phyloP scores from a whole-genome alignment of 1,140 invertebrate genomes.

The Atta texana region DNA sequence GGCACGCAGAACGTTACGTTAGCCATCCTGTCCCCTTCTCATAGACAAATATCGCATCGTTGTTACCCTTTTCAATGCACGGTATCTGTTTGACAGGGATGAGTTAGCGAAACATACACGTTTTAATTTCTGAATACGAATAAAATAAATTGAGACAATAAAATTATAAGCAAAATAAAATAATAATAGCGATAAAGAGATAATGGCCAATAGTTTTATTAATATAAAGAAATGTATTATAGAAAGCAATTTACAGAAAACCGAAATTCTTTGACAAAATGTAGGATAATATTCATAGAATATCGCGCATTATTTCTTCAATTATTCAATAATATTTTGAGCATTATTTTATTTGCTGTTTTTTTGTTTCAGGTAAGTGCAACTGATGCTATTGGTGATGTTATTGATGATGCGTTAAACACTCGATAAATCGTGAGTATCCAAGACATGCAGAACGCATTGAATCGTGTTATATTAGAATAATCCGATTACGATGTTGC shows the following conservation, averaged over 20 bases:
- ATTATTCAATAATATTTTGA: not conserved
- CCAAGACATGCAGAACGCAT: not conserved
- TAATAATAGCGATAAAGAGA: no score
- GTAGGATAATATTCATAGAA: not conserved
- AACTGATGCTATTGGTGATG: not conserved
- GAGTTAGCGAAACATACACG: not conserved
- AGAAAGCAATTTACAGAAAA: not conserved
- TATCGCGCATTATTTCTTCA: not conserved
- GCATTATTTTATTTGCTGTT: not conserved
- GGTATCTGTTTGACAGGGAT: not conserved
- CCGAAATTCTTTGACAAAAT: not conserved
- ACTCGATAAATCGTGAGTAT: not conserved
- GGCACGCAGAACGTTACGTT: constrained; percentile 62
- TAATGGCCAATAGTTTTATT: no score
- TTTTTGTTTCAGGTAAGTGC: constrained; percentile 43
- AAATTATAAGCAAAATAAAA: not conserved
- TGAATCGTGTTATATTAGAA: constrained; percentile 10
- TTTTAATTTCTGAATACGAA: not conserved
- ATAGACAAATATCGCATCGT: constrained; percentile 22
- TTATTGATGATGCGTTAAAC: not conserved
- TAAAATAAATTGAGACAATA: not conserved
- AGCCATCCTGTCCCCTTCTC: constrained; percentile 12
- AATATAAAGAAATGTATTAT: not conserved
- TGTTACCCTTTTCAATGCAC: constrained; percentile 58
- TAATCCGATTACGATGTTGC: constrained; percentile 58